Conservation (phyloP, 2,113 vertebrate species). For the Gallinago media region DNA sequence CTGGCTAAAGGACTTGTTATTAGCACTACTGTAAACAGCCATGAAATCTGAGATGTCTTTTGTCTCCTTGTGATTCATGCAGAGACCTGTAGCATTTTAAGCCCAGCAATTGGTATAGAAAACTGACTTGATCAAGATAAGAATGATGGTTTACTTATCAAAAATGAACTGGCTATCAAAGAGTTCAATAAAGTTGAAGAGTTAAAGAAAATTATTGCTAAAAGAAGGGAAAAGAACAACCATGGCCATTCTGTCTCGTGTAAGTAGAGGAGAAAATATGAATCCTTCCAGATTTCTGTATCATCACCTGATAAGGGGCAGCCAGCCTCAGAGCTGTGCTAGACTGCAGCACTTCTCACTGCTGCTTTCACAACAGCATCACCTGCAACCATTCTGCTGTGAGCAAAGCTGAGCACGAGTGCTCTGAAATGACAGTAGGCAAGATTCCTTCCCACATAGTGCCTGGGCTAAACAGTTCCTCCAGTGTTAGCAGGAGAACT, state of each 20-base stretch:
- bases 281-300: neutral
- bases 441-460: neutral
- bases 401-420: neutral
- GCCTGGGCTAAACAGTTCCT: neutral
- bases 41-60: slow-evolving; percentile 36
- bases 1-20: slow-evolving; percentile 32
- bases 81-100: slow-evolving; percentile 8
- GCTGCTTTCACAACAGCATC: neutral
- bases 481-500: neutral
- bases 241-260: neutral
- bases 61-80: neutral
- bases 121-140: neutral
- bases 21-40: neutral
- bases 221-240: neutral
- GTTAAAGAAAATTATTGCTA: neutral
- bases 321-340: neutral
- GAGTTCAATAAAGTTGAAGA: neutral
- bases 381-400: neutral
- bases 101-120: neutral
- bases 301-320: neutral
- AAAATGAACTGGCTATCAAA: neutral
- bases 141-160: neutral
- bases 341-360: neutral
- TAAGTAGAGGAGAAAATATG: neutral
- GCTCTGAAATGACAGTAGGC: neutral